Evolutionary conservation across 2,113 vertebrate species (phyloP), one percentile per base, ranked within the genome.

Genomic region (Peromyscus polionotus): DNA sequence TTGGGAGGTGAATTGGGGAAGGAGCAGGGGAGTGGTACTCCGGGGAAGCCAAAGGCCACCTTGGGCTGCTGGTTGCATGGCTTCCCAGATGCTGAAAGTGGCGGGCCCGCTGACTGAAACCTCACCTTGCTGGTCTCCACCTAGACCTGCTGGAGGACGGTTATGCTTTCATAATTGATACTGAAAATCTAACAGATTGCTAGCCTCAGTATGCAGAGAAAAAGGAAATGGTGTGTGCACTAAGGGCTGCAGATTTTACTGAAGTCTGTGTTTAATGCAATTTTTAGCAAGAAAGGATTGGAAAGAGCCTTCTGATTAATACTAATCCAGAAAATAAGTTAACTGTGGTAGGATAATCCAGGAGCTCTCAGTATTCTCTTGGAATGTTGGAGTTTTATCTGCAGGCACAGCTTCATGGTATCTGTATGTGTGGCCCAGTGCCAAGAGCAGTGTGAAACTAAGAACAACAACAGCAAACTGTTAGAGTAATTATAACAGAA

Each of bases 401-500:
- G 20, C 61, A 68, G 65, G 75, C 85, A 67, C 36, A 87, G 63
- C 87, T 93, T 95, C 54, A 20, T 57, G 59, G 94, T 96, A n/a
- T 93, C 95, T 94, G n/a, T 70, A 1, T 3, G 0, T 92, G 17
- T 68, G 96, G 91, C 80, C 73, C 42, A 0, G 0, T 94, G 96
- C 94, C 54, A 92, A 81, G 95, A 88, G 1, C 93, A 95, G 73
- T 39, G 77, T 42, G 95, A 89, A 87, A 8, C 77, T 86, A 54
- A 88, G 94, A 70, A 6, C 0, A 12, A 67, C 80, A 17, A 4
- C 88, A 79, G 95, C 95, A 94, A 72, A 93, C 81, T 81, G 95
- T 92, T 88, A 57, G 90, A 63, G 81, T 83, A 59, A 70, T 98
- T 91, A 89, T 13, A 91, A 80, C 96, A 86, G 5, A 85, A 97